Evolutionary conservation across 1,140 invertebrate genomes (phyloP).

Genomic region (Nasonia longicornis): DNA sequence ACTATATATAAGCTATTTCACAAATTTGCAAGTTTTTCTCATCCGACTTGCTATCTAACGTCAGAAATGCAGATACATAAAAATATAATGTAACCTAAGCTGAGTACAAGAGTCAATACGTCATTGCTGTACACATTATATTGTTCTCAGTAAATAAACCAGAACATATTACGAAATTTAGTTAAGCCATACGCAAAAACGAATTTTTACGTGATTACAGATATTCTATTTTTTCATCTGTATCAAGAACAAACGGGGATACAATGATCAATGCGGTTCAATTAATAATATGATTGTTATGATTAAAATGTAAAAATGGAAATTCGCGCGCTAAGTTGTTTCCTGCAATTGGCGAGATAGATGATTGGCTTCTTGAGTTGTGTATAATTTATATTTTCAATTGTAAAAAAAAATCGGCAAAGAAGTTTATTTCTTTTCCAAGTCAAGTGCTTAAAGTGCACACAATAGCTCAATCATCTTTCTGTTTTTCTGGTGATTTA

Average conservation of each 20-base stretch:
- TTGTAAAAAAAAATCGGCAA: constrained; percentile 44
- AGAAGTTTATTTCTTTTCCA: constrained; percentile 27
- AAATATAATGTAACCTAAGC: constrained; percentile 39
- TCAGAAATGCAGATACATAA: constrained; percentile 31
- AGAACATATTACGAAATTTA: constrained; percentile 7
- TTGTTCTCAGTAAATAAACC: constrained; percentile 9
- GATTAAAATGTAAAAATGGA: constrained; percentile 29
- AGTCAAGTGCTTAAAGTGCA: constrained; percentile 32
- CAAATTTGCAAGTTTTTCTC: constrained; percentile 29
- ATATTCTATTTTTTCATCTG: not conserved
- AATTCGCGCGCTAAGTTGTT: constrained; percentile 28
- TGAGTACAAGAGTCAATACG: constrained; percentile 38
- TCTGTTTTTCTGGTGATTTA: constrained; percentile 68
- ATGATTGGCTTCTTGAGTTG: constrained; percentile 53
- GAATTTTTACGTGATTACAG: constrained; percentile 18
- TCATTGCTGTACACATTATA: constrained; percentile 38
- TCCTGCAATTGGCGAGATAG: constrained; percentile 33
- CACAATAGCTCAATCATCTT: constrained; percentile 49
- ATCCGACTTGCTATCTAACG: constrained; percentile 22
- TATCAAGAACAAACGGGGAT: not conserved
- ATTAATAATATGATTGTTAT: constrained; percentile 31
- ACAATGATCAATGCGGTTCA: constrained; percentile 18
- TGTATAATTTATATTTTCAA: constrained; percentile 35
- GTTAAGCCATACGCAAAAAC: not conserved
- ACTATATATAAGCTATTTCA: constrained; percentile 33